Conservation (phyloP, 2,888 invertebrate genomes). For the Spodoptera littoralis region DNA sequence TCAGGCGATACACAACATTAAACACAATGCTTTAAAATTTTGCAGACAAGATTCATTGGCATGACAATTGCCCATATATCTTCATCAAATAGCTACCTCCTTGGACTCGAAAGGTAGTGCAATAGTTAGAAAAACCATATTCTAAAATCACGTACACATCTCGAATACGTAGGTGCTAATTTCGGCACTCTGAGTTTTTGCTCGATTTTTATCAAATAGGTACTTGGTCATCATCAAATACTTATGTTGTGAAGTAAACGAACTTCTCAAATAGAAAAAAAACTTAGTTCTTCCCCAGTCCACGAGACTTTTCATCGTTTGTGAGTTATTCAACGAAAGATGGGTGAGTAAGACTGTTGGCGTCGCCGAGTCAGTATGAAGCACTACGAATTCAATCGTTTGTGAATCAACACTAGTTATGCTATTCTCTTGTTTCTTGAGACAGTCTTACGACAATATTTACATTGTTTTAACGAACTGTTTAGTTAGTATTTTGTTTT, state of each 20-base stretch:
- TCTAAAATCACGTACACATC: constrained; percentile 19
- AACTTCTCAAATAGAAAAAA: too few relatives aligned
- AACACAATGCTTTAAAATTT: constrained; percentile 82
- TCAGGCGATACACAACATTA: constrained; percentile 78
- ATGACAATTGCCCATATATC: constrained; percentile 64
- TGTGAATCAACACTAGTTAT: constrained; percentile 57
- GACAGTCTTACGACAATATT: constrained; percentile 58
- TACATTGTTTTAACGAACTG: constrained; percentile 65
- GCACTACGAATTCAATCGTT: constrained; percentile 50
- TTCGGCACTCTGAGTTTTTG: constrained; percentile 2
- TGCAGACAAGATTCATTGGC: constrained; percentile 72
- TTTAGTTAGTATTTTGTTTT: constrained; percentile 59
- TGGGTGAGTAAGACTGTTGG: constrained; percentile 32
- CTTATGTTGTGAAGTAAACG: too few relatives aligned
- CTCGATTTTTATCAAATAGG: not conserved
- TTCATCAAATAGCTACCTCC: constrained; percentile 38
- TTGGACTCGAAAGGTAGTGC: constrained; percentile 29
- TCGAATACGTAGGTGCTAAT: constrained; percentile 17
- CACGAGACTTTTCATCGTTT: constrained; percentile 4
- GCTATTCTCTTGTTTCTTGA: constrained; percentile 53
- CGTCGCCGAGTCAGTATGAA: constrained; percentile 26
- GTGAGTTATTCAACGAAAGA: constrained; percentile 32
- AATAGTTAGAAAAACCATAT: not conserved
- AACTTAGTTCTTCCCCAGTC: too few relatives aligned
- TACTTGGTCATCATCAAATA: too few relatives aligned